Evolutionary conservation across 2,113 vertebrate species (phyloP), one percentile per base, ranked within the genome.

Genomic region (Glaucomys volans): DNA sequence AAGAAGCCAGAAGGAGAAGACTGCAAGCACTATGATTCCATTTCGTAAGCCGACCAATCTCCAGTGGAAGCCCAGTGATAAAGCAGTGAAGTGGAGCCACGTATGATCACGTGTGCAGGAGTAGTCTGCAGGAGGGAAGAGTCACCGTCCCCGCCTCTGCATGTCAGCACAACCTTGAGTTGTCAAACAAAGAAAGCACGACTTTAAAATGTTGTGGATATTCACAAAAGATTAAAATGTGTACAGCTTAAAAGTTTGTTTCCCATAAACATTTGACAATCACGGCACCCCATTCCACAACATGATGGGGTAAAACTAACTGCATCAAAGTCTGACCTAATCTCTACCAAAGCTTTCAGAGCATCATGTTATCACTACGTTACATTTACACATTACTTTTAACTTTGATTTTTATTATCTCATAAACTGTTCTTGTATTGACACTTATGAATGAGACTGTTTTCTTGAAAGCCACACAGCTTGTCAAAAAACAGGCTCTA

Each of bases 321-420:
- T 32, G 8, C 28, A 92, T 47, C 92, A 75, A 79, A 64, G 67
- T 20, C 87, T 90, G 69, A 80, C 14, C 72, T 71, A 81, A 66
- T 62, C 72, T 37, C n/a, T 76, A 69, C 42, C 57, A 62, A 57
- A 76, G 20, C 50, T 80, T 77, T 57, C 24, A 80, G 3, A 54
- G 10, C 5, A 52, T 24, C 37, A n/a, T 22, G 8, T 95, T 90
- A 77, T 40, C 40, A 87, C 28, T 81, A 47, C 10, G 47, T 81
- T 72, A 67, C 2, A 90, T 72, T 80, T 52, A 87, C 0, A 86
- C 0, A 42, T 50, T 92, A 81, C n/a, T 64, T 95, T 71, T 37
- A 83, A 83, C 13, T 87, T 93, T 71, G 42, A 83, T 82, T 87
- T 93, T 72, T 64, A 91, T 91, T 35, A 83, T 52, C 77, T 87